A percentile compares a stretch with the other conserved stretches of the same genome.
Conservation (phyloP, 2,888 invertebrate species). For the Bruchidius siliquastri region DNA sequence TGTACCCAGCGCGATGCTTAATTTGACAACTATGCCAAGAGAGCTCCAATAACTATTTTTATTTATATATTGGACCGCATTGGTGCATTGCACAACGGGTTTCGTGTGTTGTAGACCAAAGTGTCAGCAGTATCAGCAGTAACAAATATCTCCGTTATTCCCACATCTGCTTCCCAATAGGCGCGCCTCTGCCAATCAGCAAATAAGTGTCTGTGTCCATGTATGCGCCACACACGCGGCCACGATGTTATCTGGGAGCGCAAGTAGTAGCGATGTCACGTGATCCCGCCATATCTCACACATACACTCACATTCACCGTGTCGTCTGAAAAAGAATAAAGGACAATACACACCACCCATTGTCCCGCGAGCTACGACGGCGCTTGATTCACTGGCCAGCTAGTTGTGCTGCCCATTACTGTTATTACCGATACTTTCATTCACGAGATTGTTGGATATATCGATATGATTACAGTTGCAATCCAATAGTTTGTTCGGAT, state of each 20-base stretch:
- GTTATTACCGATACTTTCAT: conserved; percentile 6
- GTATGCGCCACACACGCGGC: conserved; percentile 22
- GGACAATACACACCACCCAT: conserved; percentile 10
- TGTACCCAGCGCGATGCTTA: too few relatives aligned
- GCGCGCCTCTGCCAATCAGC: not conserved
- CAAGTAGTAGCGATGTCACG: conserved; percentile 24
- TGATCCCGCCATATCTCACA: conserved; percentile 22
- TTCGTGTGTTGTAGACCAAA: too few relatives aligned
- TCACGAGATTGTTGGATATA: not conserved
- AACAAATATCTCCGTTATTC: too few relatives aligned
- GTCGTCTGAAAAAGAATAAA: conserved; percentile 13
- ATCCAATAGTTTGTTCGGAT: too few relatives aligned
- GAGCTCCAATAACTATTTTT: too few relatives aligned
- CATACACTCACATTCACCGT: not conserved
- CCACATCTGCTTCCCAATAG: not conserved
- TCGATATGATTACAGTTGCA: too few relatives aligned
- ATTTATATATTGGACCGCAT: too few relatives aligned
- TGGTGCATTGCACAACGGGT: too few relatives aligned
- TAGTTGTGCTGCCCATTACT: conserved; percentile 4
- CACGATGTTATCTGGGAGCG: conserved; percentile 21
- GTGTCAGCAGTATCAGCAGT: too few relatives aligned
- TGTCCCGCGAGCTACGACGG: conserved; percentile 8
- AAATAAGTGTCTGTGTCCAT: conserved; percentile 1
- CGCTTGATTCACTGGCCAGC: conserved; percentile 14
- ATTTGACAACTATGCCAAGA: too few relatives aligned